These are phyloP conservation scores for Distichodus sexfasciatus DNA, from an alignment of 2,797 vertebrate species.

Conservation along the genomic window DNA sequence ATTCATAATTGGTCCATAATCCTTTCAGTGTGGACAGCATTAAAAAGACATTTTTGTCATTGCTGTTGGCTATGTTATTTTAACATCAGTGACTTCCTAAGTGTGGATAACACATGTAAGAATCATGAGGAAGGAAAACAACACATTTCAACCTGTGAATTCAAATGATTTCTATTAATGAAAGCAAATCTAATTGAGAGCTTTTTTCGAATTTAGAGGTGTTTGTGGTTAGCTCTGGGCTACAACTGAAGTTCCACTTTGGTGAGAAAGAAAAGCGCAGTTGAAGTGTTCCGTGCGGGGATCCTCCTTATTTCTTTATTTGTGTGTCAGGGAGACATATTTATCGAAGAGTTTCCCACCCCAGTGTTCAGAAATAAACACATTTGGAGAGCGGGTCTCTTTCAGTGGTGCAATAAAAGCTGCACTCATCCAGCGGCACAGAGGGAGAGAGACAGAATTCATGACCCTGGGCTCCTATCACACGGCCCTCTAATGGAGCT, in stretches of 20 bases:
- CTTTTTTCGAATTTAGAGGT: too few species aligned
- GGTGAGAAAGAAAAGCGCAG: neutral
- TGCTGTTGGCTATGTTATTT: too few species aligned
- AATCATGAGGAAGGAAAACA: too few species aligned
- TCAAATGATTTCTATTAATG: too few species aligned
- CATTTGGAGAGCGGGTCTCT: conserved; percentile 37
- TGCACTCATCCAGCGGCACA: conserved; percentile 6
- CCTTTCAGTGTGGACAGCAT: too few species aligned
- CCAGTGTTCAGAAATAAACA: conserved; percentile 29
- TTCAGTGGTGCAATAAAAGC: conserved; percentile 40
- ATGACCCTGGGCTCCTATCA: conserved; percentile 31
- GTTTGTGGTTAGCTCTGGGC: too few species aligned
- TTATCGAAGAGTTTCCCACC: conserved; percentile 21
- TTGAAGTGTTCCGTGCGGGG: neutral
- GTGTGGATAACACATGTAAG: too few species aligned
- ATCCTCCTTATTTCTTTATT: conserved; percentile 30
- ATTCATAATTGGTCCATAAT: neutral
- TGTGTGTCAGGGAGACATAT: conserved; percentile 19
- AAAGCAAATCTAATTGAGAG: too few species aligned
- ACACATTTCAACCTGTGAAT: too few species aligned
- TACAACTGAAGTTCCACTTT: too few species aligned
- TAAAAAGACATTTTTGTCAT: too few species aligned
- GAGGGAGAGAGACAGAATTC: conserved; percentile 32
- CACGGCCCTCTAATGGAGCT: conserved; percentile 39
- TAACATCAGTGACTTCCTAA: too few species aligned